Evolutionary conservation across 2,113 vertebrate species (phyloP), one percentile per base, ranked within the genome.

Genomic region (Solea solea): DNA sequence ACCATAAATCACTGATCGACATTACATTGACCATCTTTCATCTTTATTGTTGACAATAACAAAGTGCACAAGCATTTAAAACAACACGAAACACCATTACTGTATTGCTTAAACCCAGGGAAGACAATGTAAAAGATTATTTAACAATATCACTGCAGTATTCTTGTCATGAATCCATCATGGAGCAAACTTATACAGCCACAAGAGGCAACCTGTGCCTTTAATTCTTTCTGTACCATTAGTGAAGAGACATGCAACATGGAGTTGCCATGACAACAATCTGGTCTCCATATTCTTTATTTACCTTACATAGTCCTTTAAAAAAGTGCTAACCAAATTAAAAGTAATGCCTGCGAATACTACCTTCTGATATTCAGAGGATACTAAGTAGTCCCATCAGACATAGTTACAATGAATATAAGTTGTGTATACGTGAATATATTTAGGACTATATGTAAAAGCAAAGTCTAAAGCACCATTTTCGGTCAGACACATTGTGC

Each of bases 161-260:
- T 85, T 78, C 89, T 91, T 90, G 89, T 90, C 90, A 88, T 88
- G 88, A 93, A 91, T 93, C 91, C 90, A 93, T 95, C 93, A 94
- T 94, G 90, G 90, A 91, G 88, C 91, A 92, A 91, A 88, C 90
- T 86, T 91, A 91, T 92, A 93, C 89, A 93, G 87, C 90, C 91
- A 91, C 74, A 57, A 49, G 44, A 94, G 96, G 95, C 96, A 95
- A 92, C 96, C 96, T 86, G 95, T 97, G 96, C 95, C 96, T 59
- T 82, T 92, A 88, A 87, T 89, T 88, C 86, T 86, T 88, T 87
- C 91, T 87, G 81, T 89, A 93, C 83, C 85, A 78, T 69, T 76
- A 92, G 85, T 85, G 64, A 92, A 91, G 90, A 48, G 55, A 88
- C 90, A 82, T 79, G 78, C 82, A 83, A 86, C 65, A 82, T 15